Evolutionary conservation across 1,140 invertebrate genomes (phyloP).

Genomic region (Aradophagus sp.): DNA sequence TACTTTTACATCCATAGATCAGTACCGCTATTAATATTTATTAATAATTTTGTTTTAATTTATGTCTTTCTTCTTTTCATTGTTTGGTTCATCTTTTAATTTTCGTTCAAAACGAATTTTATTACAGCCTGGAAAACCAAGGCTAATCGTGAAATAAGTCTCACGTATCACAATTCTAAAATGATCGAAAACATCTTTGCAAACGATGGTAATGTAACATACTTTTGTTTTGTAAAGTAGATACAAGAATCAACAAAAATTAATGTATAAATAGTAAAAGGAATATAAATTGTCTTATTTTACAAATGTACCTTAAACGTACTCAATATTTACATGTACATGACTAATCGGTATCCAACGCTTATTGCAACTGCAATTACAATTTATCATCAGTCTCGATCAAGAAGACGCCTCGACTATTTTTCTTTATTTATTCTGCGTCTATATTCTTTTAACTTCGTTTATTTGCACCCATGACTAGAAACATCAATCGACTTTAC

Average conservation of each 20-base stretch:
- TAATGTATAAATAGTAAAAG: constrained; percentile 5
- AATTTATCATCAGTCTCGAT: constrained; percentile 35
- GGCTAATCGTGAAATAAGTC: constrained; percentile 7
- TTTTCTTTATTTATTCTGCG: constrained; percentile 6
- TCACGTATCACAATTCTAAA: constrained; percentile 31
- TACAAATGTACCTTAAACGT: constrained; percentile 4
- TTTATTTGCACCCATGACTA: constrained; percentile 30
- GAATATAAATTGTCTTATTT: constrained; percentile 15
- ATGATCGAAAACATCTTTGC: constrained; percentile 4
- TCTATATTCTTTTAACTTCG: constrained; percentile 8
- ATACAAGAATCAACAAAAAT: constrained; percentile 5
- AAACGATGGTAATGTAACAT: background rate
- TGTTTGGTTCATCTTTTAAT: background rate
- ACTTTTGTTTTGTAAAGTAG: constrained; percentile 3
- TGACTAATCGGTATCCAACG: constrained; percentile 18
- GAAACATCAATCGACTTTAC: constrained; percentile 27
- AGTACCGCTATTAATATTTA: too few relatives aligned
- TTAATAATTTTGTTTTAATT: too few relatives aligned
- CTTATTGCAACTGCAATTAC: constrained; percentile 13
- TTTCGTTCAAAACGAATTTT: constrained; percentile 11
- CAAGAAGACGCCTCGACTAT: constrained; percentile 14
- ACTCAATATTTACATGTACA: constrained; percentile 10
- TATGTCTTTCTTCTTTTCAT: too few relatives aligned
- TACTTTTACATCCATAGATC: constrained; percentile 15
- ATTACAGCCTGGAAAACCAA: too few relatives aligned